A percentile compares a stretch with the other conserved stretches of the same genome.
These are phyloP conservation scores for Nasalis larvatus DNA, from an alignment of 2,113 vertebrate species.

Conservation along the genomic window DNA sequence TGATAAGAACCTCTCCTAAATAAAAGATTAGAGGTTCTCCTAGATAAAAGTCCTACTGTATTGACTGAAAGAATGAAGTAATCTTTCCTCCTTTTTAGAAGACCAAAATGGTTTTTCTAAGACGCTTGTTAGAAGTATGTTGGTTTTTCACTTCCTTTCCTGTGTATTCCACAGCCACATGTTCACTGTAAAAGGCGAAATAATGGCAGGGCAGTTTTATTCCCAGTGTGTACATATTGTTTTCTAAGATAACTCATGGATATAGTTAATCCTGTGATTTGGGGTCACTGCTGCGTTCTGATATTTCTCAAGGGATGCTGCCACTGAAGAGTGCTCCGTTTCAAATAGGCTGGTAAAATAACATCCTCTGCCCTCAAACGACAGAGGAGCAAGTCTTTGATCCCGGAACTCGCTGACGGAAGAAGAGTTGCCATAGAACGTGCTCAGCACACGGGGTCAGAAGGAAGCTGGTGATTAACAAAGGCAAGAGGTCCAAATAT, in stretches of 20 bases:
- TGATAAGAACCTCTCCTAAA: not conserved
- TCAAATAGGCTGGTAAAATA: conserved; percentile 50
- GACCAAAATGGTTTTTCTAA: not conserved
- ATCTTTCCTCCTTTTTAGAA: not conserved
- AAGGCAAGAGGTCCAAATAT: not conserved
- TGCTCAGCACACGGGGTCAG: not conserved
- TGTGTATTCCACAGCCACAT: not conserved
- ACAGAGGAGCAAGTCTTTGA: not conserved
- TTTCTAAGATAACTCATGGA: not conserved
- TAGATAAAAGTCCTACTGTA: not conserved
- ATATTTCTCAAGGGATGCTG: conserved; percentile 28
- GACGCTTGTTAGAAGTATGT: not conserved
- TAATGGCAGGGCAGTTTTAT: not conserved
- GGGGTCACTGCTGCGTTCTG: not conserved
- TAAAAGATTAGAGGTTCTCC: not conserved
- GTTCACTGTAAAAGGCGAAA: not conserved
- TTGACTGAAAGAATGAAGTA: not conserved
- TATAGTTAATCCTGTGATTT: not conserved
- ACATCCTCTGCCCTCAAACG: conserved; percentile 49
- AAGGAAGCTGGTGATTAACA: not conserved
- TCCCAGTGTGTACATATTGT: not conserved
- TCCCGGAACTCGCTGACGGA: not conserved
- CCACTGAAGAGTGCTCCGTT: conserved; percentile 19
- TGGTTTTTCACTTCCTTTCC: not conserved
- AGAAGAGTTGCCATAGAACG: not conserved